Evolutionary conservation across 2,888 invertebrate species (phyloP).

Genomic region (Drosophila neotestacea): DNA sequence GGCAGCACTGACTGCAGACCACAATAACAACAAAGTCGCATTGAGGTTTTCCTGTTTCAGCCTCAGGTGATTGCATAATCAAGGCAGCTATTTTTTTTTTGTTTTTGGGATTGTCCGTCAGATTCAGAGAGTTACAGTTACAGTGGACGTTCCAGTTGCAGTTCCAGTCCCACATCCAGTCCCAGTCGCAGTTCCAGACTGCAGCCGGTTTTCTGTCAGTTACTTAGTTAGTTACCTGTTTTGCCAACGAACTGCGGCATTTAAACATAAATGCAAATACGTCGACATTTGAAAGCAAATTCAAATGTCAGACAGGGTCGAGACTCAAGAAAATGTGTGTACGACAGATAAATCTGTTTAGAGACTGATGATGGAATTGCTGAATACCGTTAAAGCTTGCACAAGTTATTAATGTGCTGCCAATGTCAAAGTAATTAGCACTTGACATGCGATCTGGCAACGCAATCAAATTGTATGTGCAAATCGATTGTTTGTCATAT

Average conservation of each 20-base stretch:
- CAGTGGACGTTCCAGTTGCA: slow-evolving; percentile 21
- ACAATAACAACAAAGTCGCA: slow-evolving; percentile 25
- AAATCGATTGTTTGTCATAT: slow-evolving; percentile 19
- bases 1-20: not conserved
- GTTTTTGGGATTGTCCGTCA: slow-evolving; percentile 38
- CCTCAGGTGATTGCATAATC: slow-evolving; percentile 39
- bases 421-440: slow-evolving; percentile 74
- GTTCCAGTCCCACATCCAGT: slow-evolving; percentile 33
- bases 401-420: slow-evolving; percentile 22
- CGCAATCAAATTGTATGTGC: slow-evolving; percentile 1
- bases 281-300: slow-evolving; percentile 25
- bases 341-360: slow-evolving; percentile 4
- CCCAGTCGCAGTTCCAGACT: slow-evolving; percentile 15
- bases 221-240: slow-evolving; percentile 39
- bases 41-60: slow-evolving; percentile 43
- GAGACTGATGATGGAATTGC: no score
- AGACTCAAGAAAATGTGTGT: not conserved
- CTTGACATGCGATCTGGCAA: slow-evolving; percentile 32
- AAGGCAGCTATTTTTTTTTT: not conserved
- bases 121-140: slow-evolving; percentile 31
- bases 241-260: slow-evolving; percentile 43
- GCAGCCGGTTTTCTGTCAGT: slow-evolving; percentile 18
- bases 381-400: no score
- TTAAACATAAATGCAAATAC: slow-evolving; percentile 29
- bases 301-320: slow-evolving; percentile 55